Evolutionary conservation across 1,140 invertebrate genomes (phyloP).

Genomic region (Anoplolepis gracilipes): DNA sequence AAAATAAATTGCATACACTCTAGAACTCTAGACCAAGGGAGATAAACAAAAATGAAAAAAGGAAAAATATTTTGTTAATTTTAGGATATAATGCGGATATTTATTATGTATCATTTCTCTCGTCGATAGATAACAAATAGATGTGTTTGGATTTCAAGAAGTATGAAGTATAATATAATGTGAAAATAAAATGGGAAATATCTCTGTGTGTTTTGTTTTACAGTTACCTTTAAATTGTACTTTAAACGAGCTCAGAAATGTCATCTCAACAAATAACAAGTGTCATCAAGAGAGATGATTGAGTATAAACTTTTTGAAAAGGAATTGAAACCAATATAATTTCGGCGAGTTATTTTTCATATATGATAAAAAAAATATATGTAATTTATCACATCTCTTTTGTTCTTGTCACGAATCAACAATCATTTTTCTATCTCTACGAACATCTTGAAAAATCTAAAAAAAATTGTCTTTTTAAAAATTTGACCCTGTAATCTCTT

Average conservation of each 20-base stretch:
- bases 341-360: no score
- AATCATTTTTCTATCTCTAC: background rate
- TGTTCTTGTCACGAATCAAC: background rate
- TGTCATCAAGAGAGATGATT: background rate
- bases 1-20: constrained; percentile 64
- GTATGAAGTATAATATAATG: constrained; percentile 75
- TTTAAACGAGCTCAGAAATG: background rate
- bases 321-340: background rate
- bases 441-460: no score
- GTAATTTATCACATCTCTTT: background rate
- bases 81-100: constrained; percentile 80
- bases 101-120: constrained; percentile 80
- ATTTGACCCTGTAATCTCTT: no score
- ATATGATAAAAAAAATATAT: background rate
- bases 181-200: constrained; percentile 61
- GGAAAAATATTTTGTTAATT: constrained; percentile 83
- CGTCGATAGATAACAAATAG: constrained; percentile 79
- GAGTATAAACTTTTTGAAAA: background rate
- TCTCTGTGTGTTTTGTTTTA: background rate
- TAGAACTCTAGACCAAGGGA: constrained; percentile 73
- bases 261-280: background rate
- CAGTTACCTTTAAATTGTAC: background rate
- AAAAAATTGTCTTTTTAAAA: no score
- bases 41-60: constrained; percentile 66
- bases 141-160: constrained; percentile 82